A percentile compares a stretch with the other conserved stretches of the same genome.
Conservation (phyloP, 2,797 vertebrate species). For the Myotis planiceps region DNA sequence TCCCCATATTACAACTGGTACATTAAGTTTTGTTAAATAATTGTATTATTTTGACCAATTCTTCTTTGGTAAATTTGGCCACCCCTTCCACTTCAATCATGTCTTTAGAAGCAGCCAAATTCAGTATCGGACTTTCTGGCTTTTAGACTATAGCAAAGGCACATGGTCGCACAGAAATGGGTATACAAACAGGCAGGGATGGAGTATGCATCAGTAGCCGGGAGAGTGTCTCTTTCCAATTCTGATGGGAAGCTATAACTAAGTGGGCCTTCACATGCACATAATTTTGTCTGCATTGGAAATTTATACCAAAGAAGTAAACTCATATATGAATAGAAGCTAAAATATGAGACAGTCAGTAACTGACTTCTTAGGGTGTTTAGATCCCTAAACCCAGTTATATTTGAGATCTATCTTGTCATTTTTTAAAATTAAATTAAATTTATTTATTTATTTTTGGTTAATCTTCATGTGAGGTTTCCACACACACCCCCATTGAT, state of each 20-base stretch:
- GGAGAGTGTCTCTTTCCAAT: neutral
- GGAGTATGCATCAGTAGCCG: neutral
- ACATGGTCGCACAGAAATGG: neutral
- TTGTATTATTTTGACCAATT: neutral
- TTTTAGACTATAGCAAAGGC: neutral
- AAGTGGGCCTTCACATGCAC: neutral
- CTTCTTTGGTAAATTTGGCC: neutral
- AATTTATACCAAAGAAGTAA: neutral
- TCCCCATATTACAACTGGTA: neutral
- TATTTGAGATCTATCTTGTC: neutral
- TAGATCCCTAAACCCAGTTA: neutral
- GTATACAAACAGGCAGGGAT: neutral
- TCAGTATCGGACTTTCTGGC: neutral
- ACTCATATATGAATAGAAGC: neutral
- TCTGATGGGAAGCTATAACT: neutral
- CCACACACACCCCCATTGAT: too few species aligned
- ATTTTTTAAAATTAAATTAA: neutral
- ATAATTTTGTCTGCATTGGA: neutral
- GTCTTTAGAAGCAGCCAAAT: neutral
- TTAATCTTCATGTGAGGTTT: too few species aligned
- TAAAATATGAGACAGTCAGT: neutral
- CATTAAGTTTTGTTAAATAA: neutral
- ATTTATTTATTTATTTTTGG: too few species aligned
- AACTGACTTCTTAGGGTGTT: neutral
- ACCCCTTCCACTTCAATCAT: neutral